Evolutionary conservation across 2,113 vertebrate genomes (phyloP).

Genomic region (Silurus meridionalis): DNA sequence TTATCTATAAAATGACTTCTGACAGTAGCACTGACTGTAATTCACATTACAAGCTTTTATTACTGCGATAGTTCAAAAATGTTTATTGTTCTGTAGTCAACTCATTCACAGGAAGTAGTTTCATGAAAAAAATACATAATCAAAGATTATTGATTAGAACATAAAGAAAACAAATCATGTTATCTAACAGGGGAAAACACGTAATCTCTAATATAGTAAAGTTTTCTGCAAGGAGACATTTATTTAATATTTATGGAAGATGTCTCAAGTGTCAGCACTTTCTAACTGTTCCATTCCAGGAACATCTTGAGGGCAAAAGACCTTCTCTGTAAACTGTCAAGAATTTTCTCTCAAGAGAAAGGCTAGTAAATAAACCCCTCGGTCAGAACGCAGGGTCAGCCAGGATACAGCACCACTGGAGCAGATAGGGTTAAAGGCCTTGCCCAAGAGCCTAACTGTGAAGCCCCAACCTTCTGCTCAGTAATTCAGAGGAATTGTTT

Average conservation of each 20-base stretch:
- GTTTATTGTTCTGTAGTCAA: background rate
- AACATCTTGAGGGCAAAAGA: background rate
- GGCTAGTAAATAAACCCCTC: background rate
- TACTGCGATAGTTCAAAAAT: background rate
- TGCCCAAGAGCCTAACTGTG: too few relatives aligned
- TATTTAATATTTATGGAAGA: background rate
- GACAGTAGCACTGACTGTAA: background rate
- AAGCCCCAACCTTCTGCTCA: too few relatives aligned
- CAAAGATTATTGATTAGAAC: background rate
- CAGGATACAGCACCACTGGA: too few relatives aligned
- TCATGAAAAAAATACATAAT: background rate
- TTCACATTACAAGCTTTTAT: background rate
- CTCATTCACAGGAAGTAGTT: background rate
- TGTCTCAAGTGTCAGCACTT: background rate
- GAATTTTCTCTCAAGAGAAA: background rate
- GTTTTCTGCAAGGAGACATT: background rate
- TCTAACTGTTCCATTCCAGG: background rate
- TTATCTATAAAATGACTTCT: slow-evolving; percentile 4
- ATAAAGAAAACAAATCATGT: background rate
- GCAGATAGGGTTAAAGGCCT: too few relatives aligned
- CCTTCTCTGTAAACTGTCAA: background rate
- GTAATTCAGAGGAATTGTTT: too few relatives aligned
- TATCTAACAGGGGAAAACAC: background rate
- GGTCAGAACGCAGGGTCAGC: too few relatives aligned
- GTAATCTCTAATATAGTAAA: background rate